Base-by-base conservation (phyloP, 1,140 invertebrate genomes). In the Cyphomyrmex costatus region DNA sequence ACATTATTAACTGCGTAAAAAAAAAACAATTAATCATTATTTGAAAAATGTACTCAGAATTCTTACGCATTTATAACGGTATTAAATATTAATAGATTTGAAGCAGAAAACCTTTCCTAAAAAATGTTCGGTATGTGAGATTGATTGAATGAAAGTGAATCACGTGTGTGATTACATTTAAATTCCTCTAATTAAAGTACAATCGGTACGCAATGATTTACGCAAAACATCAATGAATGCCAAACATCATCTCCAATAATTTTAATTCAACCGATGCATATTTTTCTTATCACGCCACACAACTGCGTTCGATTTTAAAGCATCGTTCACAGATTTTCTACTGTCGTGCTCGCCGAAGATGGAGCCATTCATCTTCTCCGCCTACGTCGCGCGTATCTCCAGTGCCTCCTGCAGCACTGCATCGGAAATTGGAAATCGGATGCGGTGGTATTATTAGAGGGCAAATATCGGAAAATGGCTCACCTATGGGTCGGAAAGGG, bases 361-460 rank as follows among this genome's bases (percentile, higher is more conserved):
- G 74, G 61, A 85, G 58, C 58, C 74, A 85, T 78, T 85, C 83
- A 63, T 78, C 83, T 85, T 85, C 74, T 76, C 83, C 30, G 16
- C 30, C 73, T 63, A 79, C 58, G 21, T 30, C 24, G 61, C 33
- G 58, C 61, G 60, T 85, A 85, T 77, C 71, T 76, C 73, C 61
- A 80, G 27, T 73, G n/a, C 42, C 56, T 73, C 68, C 79, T 51
- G 27, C 68, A n/a, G 46, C 53, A 86, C 68, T 42, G 36, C 86
- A 86, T 71, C 74, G 88, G 77, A 73, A 89, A 89, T 89, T 86
- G 87, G 65, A 86, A 89, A 86, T 89, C 88, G 61, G 85, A 86
- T 86, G 76, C 56, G 74, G 66, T 63, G 46, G 46, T 58, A 65
- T 88, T 88, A 86, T 89, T 86, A 79, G 42, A 73, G 86, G 36